Percentiles rank a stretch among this genome's conserved stretches.
Evolutionary conservation across 1,140 invertebrate genomes (phyloP).

Genomic region (Caenorhabditis briggsae): DNA sequence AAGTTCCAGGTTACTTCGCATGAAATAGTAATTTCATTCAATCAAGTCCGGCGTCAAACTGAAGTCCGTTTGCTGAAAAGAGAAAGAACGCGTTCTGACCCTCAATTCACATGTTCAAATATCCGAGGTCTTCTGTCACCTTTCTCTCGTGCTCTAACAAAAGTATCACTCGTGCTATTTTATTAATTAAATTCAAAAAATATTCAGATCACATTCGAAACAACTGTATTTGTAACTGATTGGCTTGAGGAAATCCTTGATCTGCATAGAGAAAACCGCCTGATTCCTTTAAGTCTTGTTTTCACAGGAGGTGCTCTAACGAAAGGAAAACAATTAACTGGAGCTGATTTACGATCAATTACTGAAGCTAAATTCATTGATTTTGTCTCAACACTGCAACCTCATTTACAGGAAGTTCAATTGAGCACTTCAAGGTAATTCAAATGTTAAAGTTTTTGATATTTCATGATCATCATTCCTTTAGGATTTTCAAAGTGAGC

Average conservation of each 20-base stretch:
- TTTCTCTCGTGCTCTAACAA: conserved; percentile 24
- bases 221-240: conserved; percentile 37
- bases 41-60: conserved; percentile 34
- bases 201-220: conserved; percentile 38
- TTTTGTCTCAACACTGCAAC: conserved; percentile 16
- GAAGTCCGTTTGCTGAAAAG: conserved; percentile 34
- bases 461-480: not conserved
- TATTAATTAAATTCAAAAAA: too few species aligned
- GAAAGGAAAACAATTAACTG: conserved; percentile 19
- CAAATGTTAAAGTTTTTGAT: not conserved
- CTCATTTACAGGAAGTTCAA: conserved; percentile 43
- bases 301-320: conserved; percentile 42
- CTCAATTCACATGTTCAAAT: conserved; percentile 11
- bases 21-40: conserved; percentile 36
- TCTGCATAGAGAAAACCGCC: conserved; percentile 3
- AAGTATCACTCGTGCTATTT: not conserved
- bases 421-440: conserved; percentile 41
- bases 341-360: conserved; percentile 22
- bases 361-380: conserved; percentile 22
- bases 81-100: conserved; percentile 15
- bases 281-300: conserved; percentile 22
- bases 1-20: conserved; percentile 10
- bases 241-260: conserved; percentile 24
- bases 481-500: conserved; percentile 33
- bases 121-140: conserved; percentile 18